A percentile compares a stretch with the other conserved stretches of the same genome.
phyloP scores from a whole-genome alignment of 2,797 vertebrate species.

The Oreonectes daqikongensis region DNA sequence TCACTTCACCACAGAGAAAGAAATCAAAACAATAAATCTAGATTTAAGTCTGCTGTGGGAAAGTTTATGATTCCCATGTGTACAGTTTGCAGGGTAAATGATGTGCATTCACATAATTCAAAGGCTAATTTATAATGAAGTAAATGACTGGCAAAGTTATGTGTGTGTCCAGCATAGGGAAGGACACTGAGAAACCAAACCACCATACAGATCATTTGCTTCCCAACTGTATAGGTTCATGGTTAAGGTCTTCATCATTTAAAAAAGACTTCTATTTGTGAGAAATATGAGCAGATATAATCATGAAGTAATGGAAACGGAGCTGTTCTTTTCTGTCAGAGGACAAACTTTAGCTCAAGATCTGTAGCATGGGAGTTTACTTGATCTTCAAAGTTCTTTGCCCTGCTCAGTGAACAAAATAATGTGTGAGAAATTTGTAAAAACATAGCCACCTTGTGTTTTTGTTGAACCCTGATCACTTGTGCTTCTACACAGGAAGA shows the following conservation, averaged over 20 bases:
- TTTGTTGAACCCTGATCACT: slow-evolving; percentile 51
- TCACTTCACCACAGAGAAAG: slow-evolving; percentile 29
- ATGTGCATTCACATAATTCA: slow-evolving; percentile 39
- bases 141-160: slow-evolving; percentile 30
- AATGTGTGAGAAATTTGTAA: slow-evolving; percentile 20
- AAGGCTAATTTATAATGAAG: slow-evolving; percentile 47
- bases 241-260: slow-evolving; percentile 15
- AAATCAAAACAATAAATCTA: slow-evolving; percentile 43
- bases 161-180: slow-evolving; percentile 16
- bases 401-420: slow-evolving; percentile 34
- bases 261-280: slow-evolving; percentile 29
- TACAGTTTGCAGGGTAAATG: slow-evolving; percentile 29
- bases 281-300: slow-evolving; percentile 24
- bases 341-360: slow-evolving; percentile 23
- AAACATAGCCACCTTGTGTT: slow-evolving; percentile 45
- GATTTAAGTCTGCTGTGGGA: slow-evolving; percentile 35
- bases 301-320: slow-evolving; percentile 36
- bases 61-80: slow-evolving; percentile 12
- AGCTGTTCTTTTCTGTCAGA: background rate
- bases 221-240: slow-evolving; percentile 27
- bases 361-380: slow-evolving; percentile 45
- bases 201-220: slow-evolving; percentile 36
- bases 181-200: slow-evolving; percentile 38
- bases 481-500: slow-evolving; percentile 35
- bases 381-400: slow-evolving; percentile 54